Evolutionary conservation across 2,113 vertebrate genomes (phyloP), one percentile per base, ranked within the genome.

Genomic region (Dipodomys merriami): DNA sequence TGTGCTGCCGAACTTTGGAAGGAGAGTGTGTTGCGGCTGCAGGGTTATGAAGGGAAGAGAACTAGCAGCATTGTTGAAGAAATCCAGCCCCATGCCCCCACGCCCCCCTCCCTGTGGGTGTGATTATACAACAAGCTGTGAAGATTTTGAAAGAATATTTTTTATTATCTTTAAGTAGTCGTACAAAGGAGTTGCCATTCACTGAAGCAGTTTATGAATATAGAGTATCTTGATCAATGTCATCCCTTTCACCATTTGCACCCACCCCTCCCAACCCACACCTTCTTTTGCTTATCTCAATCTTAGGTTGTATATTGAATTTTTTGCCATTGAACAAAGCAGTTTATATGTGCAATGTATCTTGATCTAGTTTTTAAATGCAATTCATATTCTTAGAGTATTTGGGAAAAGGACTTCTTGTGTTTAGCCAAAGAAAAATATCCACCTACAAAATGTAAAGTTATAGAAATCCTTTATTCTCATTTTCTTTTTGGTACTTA

Each of bases 61-160:
- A 90, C 72, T 46, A 92, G 23, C 62, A 83, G 12, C 46, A 92
- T 95, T 88, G 94, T 97, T 96, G 83, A 94, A 87, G 94, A 91
- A 95, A 97, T 91, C 92, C 88, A 95, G 95, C 53, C 15, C 53
- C 53, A 9, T 53, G 10, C 49, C 16, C 53, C 4, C 53, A 13
- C 53, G 2, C 53, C 53, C 12, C 15, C 4, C 53, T 91, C 80
- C 86, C 94, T 88, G 93, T 96, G 95, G 97, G 96, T 96, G 94
- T 88, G 95, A 96, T 97, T 97, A 95, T 92, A 93, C 85, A 95
- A 91, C 93, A 97, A 97, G 96, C 95, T 96, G 95, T 94, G 96
- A 93, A 96, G 86, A 96, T 97, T 97, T 97, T 97, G 94, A 95
- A 96, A 98, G 53, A 57, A 57, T 18, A 57, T 57, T 57, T 57